These are phyloP conservation scores for Ophion ventricosus DNA, from an alignment of 2,888 invertebrate genomes.

Conservation along the genomic window DNA sequence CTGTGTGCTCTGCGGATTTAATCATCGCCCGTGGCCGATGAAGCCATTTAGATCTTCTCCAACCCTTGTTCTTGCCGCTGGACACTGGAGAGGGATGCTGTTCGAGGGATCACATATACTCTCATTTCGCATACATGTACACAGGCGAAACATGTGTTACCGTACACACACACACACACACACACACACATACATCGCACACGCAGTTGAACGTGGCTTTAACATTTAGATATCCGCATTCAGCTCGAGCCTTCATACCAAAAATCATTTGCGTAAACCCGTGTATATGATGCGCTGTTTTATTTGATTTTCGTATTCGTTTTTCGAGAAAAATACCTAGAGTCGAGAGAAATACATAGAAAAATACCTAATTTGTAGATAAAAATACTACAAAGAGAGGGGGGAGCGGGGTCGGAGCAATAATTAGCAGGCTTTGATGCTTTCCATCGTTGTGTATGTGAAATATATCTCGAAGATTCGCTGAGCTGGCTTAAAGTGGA, in stretches of 20 bases:
- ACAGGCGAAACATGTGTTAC: constrained; percentile 10
- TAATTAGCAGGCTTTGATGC: neutral
- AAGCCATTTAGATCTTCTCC: constrained; percentile 43
- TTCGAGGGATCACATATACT: constrained; percentile 2
- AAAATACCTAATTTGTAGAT: no score
- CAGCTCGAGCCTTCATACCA: neutral
- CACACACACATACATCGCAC: neutral
- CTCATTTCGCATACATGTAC: neutral
- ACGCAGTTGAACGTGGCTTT: neutral
- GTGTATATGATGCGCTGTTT: neutral
- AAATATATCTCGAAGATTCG: neutral
- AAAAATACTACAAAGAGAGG: neutral
- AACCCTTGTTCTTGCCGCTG: constrained; percentile 17
- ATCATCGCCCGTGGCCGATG: constrained; percentile 45
- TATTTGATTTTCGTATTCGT: neutral
- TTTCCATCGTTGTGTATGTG: neutral
- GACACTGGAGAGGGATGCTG: constrained; percentile 12
- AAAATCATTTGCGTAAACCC: neutral
- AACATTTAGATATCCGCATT: neutral
- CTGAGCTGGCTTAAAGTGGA: neutral
- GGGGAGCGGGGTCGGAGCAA: neutral
- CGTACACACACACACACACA: neutral
- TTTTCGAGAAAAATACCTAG: neutral
- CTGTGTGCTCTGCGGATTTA: constrained; percentile 35
- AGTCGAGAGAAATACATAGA: no score